A percentile compares a stretch with the other conserved stretches of the same genome.
Evolutionary conservation across 2,888 invertebrate species (phyloP).

Genomic region (Mystacides longicornis): DNA sequence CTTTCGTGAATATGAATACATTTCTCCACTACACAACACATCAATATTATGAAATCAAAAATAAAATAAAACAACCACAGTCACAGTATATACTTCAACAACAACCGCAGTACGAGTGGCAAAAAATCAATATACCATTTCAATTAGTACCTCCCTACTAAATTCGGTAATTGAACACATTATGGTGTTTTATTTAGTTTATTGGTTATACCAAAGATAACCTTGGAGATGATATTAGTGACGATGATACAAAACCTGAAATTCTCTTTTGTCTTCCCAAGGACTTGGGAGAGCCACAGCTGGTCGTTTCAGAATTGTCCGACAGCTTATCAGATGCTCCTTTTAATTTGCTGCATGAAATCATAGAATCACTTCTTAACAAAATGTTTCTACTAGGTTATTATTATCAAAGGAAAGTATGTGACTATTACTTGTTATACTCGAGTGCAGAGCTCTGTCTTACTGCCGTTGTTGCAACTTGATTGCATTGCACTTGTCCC

Average conservation of each 20-base stretch:
- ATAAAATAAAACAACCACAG: no score
- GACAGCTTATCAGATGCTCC: conserved; percentile 5
- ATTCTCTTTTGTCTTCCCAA: conserved; percentile 19
- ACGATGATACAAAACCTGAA: conserved; percentile 9
- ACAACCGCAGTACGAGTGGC: no score
- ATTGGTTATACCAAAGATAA: no score
- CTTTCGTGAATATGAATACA: no score
- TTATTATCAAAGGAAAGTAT: background rate
- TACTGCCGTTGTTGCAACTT: conserved; percentile 24
- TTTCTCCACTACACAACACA: no score
- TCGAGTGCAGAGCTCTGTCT: conserved; percentile 11
- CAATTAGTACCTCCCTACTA: no score
- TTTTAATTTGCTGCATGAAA: conserved; percentile 13
- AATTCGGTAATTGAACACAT: no score
- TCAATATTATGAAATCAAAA: no score
- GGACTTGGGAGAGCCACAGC: conserved; percentile 18
- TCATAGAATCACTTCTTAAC: background rate
- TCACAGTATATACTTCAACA: no score
- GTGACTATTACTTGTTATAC: conserved; percentile 8
- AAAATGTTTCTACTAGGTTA: background rate
- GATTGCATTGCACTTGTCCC: conserved; percentile 24
- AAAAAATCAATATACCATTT: no score
- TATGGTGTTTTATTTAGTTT: no score
- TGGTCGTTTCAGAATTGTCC: conserved; percentile 11
- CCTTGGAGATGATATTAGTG: no score